A percentile compares a stretch with the other conserved stretches of the same genome.
Evolutionary conservation across 2,113 vertebrate genomes (phyloP).

Genomic region (Donacobius atricapilla): DNA sequence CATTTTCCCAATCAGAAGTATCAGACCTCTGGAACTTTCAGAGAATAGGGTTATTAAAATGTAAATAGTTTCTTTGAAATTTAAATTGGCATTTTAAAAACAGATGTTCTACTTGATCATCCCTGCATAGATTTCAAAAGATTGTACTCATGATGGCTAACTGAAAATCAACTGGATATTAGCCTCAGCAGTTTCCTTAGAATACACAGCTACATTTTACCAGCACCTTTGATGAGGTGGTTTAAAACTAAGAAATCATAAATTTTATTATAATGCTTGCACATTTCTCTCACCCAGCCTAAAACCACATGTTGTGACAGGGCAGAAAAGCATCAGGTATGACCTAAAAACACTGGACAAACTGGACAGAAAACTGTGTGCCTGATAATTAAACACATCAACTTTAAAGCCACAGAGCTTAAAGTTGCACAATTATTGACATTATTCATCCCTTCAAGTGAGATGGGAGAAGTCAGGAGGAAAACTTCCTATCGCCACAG

Average conservation of each 20-base stretch:
- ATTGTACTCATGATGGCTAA: background rate
- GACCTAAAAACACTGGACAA: background rate
- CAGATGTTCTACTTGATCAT: background rate
- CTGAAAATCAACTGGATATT: background rate
- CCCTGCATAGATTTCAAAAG: background rate
- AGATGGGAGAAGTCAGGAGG: background rate
- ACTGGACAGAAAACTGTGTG: background rate
- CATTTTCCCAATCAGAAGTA: slow-evolving; percentile 23
- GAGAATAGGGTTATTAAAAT: slow-evolving; percentile 4
- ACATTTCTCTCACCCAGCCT: background rate
- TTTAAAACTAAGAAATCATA: background rate
- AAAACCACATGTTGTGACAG: background rate
- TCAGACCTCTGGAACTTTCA: background rate
- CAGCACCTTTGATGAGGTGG: background rate
- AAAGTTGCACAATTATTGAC: background rate
- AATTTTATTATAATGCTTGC: background rate
- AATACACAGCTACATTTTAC: background rate
- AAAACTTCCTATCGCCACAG: background rate
- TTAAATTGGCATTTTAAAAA: background rate
- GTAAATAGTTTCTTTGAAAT: slow-evolving; percentile 39
- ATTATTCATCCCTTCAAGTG: background rate
- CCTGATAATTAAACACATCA: background rate
- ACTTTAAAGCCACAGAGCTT: background rate
- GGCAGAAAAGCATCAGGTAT: background rate
- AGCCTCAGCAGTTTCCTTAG: background rate